Conservation (phyloP, 2,113 vertebrate species). For the Bucco capensis region DNA sequence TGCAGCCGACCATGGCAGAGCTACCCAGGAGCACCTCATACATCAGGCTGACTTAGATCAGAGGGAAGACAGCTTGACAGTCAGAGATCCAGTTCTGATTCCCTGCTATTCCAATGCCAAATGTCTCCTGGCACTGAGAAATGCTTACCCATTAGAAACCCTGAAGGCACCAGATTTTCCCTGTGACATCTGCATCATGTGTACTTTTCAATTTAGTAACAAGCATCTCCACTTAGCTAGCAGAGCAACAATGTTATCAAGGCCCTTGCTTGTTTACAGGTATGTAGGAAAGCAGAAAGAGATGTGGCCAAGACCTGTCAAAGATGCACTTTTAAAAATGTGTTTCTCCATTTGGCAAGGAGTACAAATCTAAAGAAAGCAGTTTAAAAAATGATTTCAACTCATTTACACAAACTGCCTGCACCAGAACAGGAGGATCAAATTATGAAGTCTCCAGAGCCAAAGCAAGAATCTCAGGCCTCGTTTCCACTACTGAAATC, state of each 20-base stretch:
- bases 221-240: neutral
- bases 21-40: neutral
- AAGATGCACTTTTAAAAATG: conserved; percentile 10
- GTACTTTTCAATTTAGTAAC: neutral
- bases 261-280: conserved; percentile 49
- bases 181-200: neutral
- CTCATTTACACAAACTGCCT: conserved; percentile 47
- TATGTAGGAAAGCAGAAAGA: conserved; percentile 16
- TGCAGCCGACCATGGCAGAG: neutral
- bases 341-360: conserved; percentile 41
- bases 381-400: conserved; percentile 29
- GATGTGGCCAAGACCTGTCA: conserved; percentile 36
- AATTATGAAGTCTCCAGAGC: conserved; percentile 42
- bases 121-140: neutral
- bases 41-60: neutral
- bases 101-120: neutral
- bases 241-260: neutral
- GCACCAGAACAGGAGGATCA: conserved; percentile 31
- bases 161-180: conserved; percentile 1
- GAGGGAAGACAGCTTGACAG: neutral
- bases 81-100: neutral
- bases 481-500: conserved; percentile 47
- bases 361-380: conserved; percentile 34
- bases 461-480: conserved; percentile 2
- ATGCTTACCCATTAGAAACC: neutral